Conservation (phyloP, 37 sponge, comb jelly and placozoan species). For the Crambe crambe region DNA sequence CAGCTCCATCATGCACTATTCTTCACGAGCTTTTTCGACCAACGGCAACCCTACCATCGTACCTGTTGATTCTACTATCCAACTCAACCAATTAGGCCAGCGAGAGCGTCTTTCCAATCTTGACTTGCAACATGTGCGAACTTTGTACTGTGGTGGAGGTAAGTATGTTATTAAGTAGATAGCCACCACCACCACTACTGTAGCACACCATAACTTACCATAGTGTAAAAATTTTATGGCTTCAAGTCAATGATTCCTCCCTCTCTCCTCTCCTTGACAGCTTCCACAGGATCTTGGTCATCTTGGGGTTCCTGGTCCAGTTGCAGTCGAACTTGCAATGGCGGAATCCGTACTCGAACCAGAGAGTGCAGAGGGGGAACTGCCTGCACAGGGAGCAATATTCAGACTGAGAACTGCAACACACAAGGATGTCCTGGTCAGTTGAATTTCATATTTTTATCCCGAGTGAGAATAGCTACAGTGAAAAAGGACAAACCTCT, state of each 20-base stretch:
- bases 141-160: slow-evolving; percentile 56
- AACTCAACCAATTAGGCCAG: slow-evolving; percentile 49
- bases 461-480: background rate
- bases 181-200: too few relatives aligned
- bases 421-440: slow-evolving; percentile 55
- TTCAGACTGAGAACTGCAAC: slow-evolving; percentile 46
- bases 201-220: too few relatives aligned
- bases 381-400: slow-evolving; percentile 38
- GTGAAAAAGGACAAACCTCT: too few relatives aligned
- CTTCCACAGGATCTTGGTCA: slow-evolving; percentile 2
- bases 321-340: slow-evolving; percentile 66
- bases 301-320: slow-evolving; percentile 47
- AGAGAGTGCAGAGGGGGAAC: slow-evolving; percentile 24
- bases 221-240: too few relatives aligned
- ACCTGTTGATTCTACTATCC: slow-evolving; percentile 20
- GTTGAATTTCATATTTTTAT: background rate
- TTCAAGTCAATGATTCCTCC: too few relatives aligned
- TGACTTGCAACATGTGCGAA: slow-evolving; percentile 64
- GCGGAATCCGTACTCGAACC: slow-evolving; percentile 18
- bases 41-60: slow-evolving; percentile 65
- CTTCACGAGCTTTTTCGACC: slow-evolving; percentile 52
- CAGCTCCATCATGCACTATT: slow-evolving; percentile 83
- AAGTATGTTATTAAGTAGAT: too few relatives aligned
- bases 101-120: slow-evolving; percentile 48
- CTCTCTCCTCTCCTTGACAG: background rate